Percentiles rank a stretch among this genome's conserved stretches.
Conservation (phyloP, 23 tunicate species). For the Trididemnum nubilum region DNA sequence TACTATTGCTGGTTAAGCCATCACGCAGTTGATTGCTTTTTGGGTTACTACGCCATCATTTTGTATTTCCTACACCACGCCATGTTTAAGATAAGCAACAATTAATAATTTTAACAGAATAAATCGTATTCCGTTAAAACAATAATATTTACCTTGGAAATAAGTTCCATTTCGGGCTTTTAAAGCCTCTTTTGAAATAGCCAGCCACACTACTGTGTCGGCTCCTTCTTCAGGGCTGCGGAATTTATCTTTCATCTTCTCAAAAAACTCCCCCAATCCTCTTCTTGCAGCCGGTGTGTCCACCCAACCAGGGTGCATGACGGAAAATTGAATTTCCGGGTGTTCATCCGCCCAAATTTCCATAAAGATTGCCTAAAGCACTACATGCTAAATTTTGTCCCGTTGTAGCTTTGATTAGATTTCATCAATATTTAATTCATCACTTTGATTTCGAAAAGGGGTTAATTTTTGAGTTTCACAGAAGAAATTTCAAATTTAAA, state of each 20-base stretch:
- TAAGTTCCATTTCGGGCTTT: constrained; percentile 32
- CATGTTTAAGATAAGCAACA: too few species aligned
- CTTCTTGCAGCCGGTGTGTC: constrained; percentile 62
- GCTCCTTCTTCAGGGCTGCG: constrained; percentile 55
- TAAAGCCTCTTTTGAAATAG: constrained; percentile 20
- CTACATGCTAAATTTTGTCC: background rate
- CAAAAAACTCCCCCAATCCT: constrained; percentile 51
- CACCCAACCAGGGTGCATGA: constrained; percentile 73
- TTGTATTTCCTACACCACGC: too few species aligned
- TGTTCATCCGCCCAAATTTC: constrained; percentile 43
- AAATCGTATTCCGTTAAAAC: too few species aligned
- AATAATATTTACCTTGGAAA: constrained; percentile 72
- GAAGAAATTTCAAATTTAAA: too few species aligned
- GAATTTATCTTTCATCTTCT: constrained; percentile 49
- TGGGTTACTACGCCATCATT: too few species aligned
- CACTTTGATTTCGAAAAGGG: background rate
- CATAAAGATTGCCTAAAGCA: constrained; percentile 42
- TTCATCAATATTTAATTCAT: too few species aligned
- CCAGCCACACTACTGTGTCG: constrained; percentile 69
- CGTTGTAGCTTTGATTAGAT: too few species aligned
- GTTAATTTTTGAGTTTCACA: background rate
- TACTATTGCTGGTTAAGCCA: too few species aligned
- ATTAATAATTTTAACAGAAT: too few species aligned
- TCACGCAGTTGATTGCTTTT: too few species aligned
- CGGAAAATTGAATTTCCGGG: constrained; percentile 43